phyloP scores from a whole-genome alignment of 2,888 invertebrate species.

The Drosophila macrospina region DNA sequence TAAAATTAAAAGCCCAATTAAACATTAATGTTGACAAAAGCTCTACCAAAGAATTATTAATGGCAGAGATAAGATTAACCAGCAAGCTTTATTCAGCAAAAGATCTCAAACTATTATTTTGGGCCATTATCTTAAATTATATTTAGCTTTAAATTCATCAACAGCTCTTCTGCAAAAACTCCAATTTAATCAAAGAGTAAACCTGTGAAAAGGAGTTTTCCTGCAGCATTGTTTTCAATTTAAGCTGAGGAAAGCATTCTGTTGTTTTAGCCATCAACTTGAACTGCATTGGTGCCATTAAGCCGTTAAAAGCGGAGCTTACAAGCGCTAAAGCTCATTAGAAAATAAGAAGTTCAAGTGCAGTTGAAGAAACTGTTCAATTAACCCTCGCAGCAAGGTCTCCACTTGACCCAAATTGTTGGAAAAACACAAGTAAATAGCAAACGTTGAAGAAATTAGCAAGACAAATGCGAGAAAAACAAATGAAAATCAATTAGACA shows the following conservation, averaged over 20 bases:
- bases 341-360: slow-evolving; percentile 13
- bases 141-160: too few relatives aligned
- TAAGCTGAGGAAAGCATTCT: too few relatives aligned
- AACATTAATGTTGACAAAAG: too few relatives aligned
- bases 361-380: slow-evolving; percentile 1
- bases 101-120: background rate
- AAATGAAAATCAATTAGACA: slow-evolving; percentile 49
- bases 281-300: background rate
- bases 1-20: too few relatives aligned
- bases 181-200: too few relatives aligned
- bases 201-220: too few relatives aligned
- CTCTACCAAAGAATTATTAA: too few relatives aligned
- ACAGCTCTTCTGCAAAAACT: too few relatives aligned
- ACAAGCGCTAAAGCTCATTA: slow-evolving; percentile 3
- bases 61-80: too few relatives aligned
- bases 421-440: background rate
- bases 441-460: background rate
- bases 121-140: too few relatives aligned
- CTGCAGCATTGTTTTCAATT: too few relatives aligned
- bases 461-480: slow-evolving; percentile 11
- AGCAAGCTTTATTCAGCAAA: background rate
- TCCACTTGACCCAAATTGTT: slow-evolving; percentile 34
- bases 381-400: slow-evolving; percentile 7
- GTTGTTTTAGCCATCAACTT: background rate
- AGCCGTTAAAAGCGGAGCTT: background rate